Base-by-base conservation (phyloP, 2,888 invertebrate genomes). In the Onthophagus sagittarius region DNA sequence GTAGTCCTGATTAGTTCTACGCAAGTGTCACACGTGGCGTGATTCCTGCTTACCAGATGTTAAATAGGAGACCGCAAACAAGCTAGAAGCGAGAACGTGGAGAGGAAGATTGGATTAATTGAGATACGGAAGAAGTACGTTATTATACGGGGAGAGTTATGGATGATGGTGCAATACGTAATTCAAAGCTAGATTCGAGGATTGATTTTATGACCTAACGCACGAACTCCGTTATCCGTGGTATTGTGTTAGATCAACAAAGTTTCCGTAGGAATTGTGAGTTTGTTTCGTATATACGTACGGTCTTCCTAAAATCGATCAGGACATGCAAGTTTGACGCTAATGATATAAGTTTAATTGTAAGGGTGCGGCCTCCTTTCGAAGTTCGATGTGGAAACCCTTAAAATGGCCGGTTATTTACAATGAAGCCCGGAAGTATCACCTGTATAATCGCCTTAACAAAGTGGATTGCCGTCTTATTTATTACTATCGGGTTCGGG, bases 261-360 rank as follows among this genome's bases (percentile, higher is more conserved):
- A 53, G 39, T 53, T 53, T 53, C 39, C 2, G 39, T 11, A 53
- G 39, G 39, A 53, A 53, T 53, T 53, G 39, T 53, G 39, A 53
- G 39, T 53, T 53, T 53, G 39, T 53, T 53, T 53, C 39, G 39
- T 53, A 53, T 23, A 23, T 53, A 53, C 39, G 11, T 53, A 53
- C 39, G 39, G 2, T 53, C 39, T 11, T 11, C 9, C 39, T 1
- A 7, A 7, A 53, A 53, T 53, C 39, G 39, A 53, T 53, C 39
- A 53, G 39, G 2, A 7, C 39, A 53, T 53, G 11, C 39, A 77
- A 78, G 77, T 77, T 77, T 78, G 77, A 78, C 77, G 75, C 77
- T 78, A 78, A 78, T 77, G 77, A 77, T 76, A 75, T 76, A 78
- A 78, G 77, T 78, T 78, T 77, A 78, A 78, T 77, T 78, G 78